These are phyloP conservation scores for Oscheius sp. DNA, from an alignment of 2,888 invertebrate species.

Conservation along the genomic window DNA sequence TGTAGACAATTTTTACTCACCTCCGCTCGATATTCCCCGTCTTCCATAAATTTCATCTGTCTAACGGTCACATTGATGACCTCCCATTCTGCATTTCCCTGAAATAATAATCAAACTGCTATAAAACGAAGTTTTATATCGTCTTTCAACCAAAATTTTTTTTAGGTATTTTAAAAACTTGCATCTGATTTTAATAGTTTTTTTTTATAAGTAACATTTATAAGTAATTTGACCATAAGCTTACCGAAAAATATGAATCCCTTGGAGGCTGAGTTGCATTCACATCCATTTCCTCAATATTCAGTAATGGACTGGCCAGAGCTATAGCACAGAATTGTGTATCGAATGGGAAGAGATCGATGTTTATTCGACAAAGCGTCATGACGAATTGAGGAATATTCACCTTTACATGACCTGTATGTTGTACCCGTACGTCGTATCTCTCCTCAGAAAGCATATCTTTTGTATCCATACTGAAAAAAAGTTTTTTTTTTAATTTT, in stretches of 20 bases:
- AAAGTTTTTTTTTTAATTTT: not conserved
- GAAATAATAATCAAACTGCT: slow-evolving; percentile 18
- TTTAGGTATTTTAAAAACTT: not conserved
- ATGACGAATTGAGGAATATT: slow-evolving; percentile 63
- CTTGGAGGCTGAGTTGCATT: slow-evolving; percentile 59
- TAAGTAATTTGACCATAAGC: not conserved
- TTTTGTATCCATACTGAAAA: slow-evolving; percentile 67
- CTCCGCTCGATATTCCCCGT: slow-evolving; percentile 67
- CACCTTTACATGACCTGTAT: slow-evolving; percentile 64
- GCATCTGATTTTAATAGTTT: not conserved
- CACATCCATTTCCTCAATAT: slow-evolving; percentile 67
- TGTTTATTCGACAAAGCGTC: slow-evolving; percentile 60
- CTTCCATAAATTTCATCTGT: slow-evolving; percentile 66
- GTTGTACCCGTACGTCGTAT: slow-evolving; percentile 63
- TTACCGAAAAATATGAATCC: slow-evolving; percentile 63
- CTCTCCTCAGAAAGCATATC: slow-evolving; percentile 66
- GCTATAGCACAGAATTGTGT: slow-evolving; percentile 68
- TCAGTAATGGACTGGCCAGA: slow-evolving; percentile 64
- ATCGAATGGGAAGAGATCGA: slow-evolving; percentile 67
- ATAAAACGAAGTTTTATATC: not conserved
- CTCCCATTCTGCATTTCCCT: slow-evolving; percentile 69
- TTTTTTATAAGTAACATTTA: not conserved
- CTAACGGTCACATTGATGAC: slow-evolving; percentile 66
- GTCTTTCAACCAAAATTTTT: not conserved
- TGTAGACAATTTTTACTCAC: slow-evolving; percentile 29